Evolutionary conservation across 1,140 invertebrate genomes (phyloP).

Genomic region (Zaprionus ghesquierei): DNA sequence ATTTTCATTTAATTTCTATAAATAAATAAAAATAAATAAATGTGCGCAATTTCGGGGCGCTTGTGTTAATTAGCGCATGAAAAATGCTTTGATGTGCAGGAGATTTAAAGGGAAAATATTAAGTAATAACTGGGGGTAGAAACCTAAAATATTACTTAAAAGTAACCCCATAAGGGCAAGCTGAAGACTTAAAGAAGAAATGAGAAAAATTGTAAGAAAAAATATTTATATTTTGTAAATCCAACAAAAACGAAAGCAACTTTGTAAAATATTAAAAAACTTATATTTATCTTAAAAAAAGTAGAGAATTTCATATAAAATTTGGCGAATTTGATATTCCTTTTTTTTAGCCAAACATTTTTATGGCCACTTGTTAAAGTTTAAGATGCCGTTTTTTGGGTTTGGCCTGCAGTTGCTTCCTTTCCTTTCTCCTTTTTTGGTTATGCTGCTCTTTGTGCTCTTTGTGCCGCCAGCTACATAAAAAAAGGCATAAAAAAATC

Average conservation of each 20-base stretch:
- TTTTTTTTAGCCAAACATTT: background rate
- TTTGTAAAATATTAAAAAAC: background rate
- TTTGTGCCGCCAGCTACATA: slow-evolving; percentile 28
- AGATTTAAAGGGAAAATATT: slow-evolving; percentile 3
- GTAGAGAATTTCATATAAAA: background rate
- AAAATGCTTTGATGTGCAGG: slow-evolving; percentile 39
- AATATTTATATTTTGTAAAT: background rate
- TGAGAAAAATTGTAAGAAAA: too few species aligned
- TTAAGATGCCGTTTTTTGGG: slow-evolving; percentile 31
- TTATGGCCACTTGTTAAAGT: slow-evolving; percentile 31
- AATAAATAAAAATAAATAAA: slow-evolving; percentile 17
- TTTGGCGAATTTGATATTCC: background rate
- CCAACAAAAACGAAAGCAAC: background rate
- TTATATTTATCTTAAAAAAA: background rate
- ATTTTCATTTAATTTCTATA: slow-evolving; percentile 28
- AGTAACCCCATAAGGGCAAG: background rate
- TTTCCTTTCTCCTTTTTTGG: slow-evolving; percentile 7
- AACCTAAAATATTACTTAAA: background rate
- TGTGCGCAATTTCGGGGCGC: background rate
- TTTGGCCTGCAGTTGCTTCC: background rate
- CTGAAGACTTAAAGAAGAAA: too few species aligned
- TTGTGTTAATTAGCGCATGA: slow-evolving; percentile 55
- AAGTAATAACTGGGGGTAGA: background rate
- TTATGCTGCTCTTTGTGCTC: slow-evolving; percentile 11
- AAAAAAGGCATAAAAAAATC: slow-evolving; percentile 17